Evolutionary conservation across 2,113 vertebrate species (phyloP), one percentile per base, ranked within the genome.

Genomic region (Epinephelus moara): DNA sequence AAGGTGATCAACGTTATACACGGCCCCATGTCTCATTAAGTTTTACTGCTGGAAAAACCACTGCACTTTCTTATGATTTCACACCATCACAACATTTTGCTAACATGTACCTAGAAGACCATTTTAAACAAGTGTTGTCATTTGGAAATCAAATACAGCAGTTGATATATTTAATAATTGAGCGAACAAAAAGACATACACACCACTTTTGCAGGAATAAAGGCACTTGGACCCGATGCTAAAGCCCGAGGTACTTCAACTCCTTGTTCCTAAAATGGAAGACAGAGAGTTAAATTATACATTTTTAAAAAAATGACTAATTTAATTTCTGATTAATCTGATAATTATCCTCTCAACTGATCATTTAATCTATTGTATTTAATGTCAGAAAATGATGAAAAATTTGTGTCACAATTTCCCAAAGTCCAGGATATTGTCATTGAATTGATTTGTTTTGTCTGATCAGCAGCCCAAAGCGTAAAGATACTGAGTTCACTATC

Each of bases 121-220:
- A 52, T 52, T 64, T 23, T 18, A 13, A 52, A n/a, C 61, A 40
- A 19, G 10, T 12, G 49, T 69, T 14, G 30, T 55, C 3, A 47
- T 42, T 53, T 9, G 4, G n/a, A n/a, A 19, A 37, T 11, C 15
- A n/a, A n/a, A 13, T 14, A 12, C 23, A 27, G 17, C 14, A 10
- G 10, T 1, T 25, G 4, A 23, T 64, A 47, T 4, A 7, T 61
- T 49, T 30, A 47, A 49, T 30, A 30, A 45, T 6, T 1, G 2
- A 52, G 11, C 6, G 19, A 55, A 69, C n/a, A 13, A 52, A 63
- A 78, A 62, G 12, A 15, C 17, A 59, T 21, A 86, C 70, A 80
- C 27, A 94, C 95, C 94, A 95, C 89, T 92, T 94, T 91, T 57
- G 82, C 81, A 59, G 91, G 84, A 37, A 96, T 95, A 67, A 95